Evolutionary conservation across 2,113 vertebrate species (phyloP).

Genomic region (Leptocoma aspasia): DNA sequence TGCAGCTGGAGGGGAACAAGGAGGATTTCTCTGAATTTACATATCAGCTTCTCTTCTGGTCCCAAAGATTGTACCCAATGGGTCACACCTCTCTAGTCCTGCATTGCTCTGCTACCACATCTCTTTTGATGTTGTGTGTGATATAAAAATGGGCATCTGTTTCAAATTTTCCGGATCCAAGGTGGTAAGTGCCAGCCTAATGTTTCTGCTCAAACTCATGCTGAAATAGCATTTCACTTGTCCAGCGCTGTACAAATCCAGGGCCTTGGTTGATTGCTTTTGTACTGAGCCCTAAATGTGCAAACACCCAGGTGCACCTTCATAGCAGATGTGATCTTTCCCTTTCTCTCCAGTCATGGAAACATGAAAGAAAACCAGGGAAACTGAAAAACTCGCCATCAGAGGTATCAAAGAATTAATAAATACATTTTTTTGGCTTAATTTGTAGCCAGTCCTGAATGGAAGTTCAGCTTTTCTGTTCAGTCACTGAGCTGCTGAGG

Average conservation of each 20-base stretch:
- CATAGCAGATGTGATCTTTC: neutral
- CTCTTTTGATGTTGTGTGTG: neutral
- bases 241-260: neutral
- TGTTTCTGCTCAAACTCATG: neutral
- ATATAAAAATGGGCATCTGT: neutral
- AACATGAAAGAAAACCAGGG: neutral
- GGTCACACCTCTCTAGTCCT: neutral
- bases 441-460: neutral
- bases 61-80: too few species aligned
- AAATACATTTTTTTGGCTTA: neutral
- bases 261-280: neutral
- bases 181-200: neutral
- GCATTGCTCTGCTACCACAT: neutral
- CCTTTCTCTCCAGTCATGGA: neutral
- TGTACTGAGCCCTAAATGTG: neutral
- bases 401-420: neutral
- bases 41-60: neutral
- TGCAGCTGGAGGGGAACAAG: neutral
- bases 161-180: neutral
- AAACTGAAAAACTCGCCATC: neutral
- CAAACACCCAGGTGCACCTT: neutral
- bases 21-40: neutral
- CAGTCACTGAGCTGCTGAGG: neutral
- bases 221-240: neutral
- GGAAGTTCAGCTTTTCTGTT: neutral